Percentiles rank a stretch among this genome's conserved stretches.
Conservation (phyloP, 1,140 invertebrate species). For the Aphidius gifuensis region DNA sequence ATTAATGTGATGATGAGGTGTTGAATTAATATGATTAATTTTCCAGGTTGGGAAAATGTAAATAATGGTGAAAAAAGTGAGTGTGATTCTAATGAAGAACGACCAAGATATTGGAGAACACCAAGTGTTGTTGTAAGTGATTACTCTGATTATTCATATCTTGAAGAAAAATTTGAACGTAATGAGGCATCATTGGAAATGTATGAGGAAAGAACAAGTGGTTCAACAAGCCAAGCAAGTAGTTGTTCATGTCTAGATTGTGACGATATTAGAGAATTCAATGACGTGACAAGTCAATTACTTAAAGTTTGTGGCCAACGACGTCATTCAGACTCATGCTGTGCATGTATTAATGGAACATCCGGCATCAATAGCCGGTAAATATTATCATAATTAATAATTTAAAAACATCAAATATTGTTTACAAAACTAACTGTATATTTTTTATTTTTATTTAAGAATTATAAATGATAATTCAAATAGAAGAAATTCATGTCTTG, state of each 20-base stretch:
- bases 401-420: no score
- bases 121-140: conserved; percentile 82
- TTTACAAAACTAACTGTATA: neutral
- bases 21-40: neutral
- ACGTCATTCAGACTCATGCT: conserved; percentile 47
- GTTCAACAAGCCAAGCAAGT: conserved; percentile 41
- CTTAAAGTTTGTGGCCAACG: conserved; percentile 40
- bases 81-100: conserved; percentile 53
- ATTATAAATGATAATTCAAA: conserved; percentile 5
- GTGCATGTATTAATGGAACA: conserved; percentile 31
- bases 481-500: conserved; percentile 45
- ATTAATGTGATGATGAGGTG: neutral
- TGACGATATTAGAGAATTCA: conserved; percentile 42
- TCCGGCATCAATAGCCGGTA: conserved; percentile 22
- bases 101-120: conserved; percentile 65
- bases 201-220: conserved; percentile 35
- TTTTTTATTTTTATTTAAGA: conserved; percentile 8
- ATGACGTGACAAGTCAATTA: conserved; percentile 29
- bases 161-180: conserved; percentile 47
- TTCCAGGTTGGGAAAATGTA: conserved; percentile 40
- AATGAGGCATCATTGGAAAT: conserved; percentile 44
- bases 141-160: conserved; percentile 68
- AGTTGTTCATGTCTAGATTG: conserved; percentile 49
- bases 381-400: neutral
- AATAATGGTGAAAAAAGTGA: conserved; percentile 46